Evolutionary conservation across 92 coral and sea anemone species (phyloP), one percentile per base, ranked within the genome.

Genomic region (Muricea muricata): DNA sequence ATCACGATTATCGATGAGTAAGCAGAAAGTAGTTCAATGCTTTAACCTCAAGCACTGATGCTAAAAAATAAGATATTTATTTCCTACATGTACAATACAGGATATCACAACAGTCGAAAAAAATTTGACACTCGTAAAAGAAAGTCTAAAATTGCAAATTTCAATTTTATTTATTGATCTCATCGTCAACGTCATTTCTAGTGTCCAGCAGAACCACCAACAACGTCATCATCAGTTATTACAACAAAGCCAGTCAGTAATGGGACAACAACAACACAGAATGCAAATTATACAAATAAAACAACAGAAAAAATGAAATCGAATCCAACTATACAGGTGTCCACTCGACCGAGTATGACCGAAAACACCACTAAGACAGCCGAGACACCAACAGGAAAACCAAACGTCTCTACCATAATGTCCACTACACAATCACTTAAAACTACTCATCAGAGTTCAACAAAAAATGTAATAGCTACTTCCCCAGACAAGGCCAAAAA

Each of bases 161-260:
- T 32, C 25, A 57, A 21, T 32, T 6, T 28, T 8, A 20, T 26
- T 29, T 63, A 7, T n/a, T 10, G n/a, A n/a, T n/a, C n/a, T n/a
- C n/a, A n/a, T n/a, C n/a, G n/a, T n/a, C n/a, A 28, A 26, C 23
- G 34, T 25, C 70, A 30, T 63, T 63, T 63, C 23, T n/a, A 63
- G 70, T 63, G 70, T 63, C 39, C 70, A 10, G 39, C 39, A 63
- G 60, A 52, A 52, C 70, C 37, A 10, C 18, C 70, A 24, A 63
- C 70, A 63, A 1, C 70, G 7, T 54, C 61, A 29, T 10, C 70
- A 63, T 6, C 37, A 25, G n/a, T n/a, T n/a, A 63, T 18, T 28
- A 26, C 34, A 57, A 28, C 25, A 24, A 57, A 21, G 3, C 70
- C 28, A 63, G 70, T 52, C 60, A 1, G 20, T 52, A 52, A 52